Conservation (phyloP, 2,888 invertebrate species). For the Caenorhabditis drosophilae region DNA sequence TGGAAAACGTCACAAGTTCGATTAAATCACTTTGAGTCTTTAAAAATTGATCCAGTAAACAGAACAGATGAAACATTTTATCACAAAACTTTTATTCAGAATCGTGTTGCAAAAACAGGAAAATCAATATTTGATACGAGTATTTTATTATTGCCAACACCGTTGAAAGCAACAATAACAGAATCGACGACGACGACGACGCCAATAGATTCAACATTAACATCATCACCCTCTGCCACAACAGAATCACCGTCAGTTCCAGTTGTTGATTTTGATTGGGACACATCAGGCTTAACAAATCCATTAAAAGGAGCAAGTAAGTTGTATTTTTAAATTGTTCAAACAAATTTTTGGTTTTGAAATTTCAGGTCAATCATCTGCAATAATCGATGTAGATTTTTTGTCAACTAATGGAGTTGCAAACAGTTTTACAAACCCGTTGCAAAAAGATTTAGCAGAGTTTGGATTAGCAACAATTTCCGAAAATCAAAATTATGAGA, state of each 20-base stretch:
- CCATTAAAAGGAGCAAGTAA: conserved; percentile 59
- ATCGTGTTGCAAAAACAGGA: conserved; percentile 8
- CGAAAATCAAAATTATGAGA: not conserved
- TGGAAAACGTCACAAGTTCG: conserved; percentile 49
- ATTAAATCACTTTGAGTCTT: conserved; percentile 20
- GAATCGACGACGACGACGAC: no score
- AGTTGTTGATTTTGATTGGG: conserved; percentile 62
- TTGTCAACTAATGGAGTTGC: conserved; percentile 40
- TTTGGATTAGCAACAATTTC: conserved; percentile 30
- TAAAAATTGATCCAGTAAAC: conserved; percentile 44
- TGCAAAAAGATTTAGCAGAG: conserved; percentile 50
- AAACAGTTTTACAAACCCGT: conserved; percentile 25
- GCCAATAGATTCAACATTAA: no score
- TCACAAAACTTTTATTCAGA: conserved; percentile 4
- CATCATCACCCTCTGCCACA: not conserved
- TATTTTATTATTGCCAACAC: conserved; percentile 15
- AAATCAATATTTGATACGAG: conserved; percentile 17
- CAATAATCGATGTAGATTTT: conserved; percentile 55
- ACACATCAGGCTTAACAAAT: conserved; percentile 56
- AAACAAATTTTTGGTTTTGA: conserved; percentile 5
- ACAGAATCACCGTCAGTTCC: conserved; percentile 55
- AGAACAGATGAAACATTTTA: not conserved
- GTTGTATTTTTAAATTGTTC: conserved; percentile 12
- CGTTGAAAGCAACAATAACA: conserved; percentile 5
- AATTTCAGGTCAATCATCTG: conserved; percentile 37